Conservation (phyloP, 2,888 invertebrate species). For the Eumacrocentrus americanus region DNA sequence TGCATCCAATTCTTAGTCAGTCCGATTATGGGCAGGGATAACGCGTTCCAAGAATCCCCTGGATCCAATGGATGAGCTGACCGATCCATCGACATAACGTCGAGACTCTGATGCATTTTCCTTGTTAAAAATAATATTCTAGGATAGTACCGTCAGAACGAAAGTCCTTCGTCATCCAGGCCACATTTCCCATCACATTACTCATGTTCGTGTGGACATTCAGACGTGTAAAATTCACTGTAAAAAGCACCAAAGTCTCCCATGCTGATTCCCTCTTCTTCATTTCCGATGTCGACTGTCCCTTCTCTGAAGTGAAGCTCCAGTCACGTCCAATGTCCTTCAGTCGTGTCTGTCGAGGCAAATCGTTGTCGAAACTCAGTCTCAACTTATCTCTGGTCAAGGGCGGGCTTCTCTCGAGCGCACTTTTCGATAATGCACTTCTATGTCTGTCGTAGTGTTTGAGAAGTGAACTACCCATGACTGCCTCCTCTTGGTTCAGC, state of each 20-base stretch:
- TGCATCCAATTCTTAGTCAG: too few relatives aligned
- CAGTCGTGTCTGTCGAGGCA: constrained; percentile 62
- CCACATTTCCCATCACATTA: constrained; percentile 98
- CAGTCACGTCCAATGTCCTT: constrained; percentile 67
- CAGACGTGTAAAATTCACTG: constrained; percentile 92
- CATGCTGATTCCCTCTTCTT: constrained; percentile 77
- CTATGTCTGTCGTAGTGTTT: constrained; percentile 51
- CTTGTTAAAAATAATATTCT: too few relatives aligned
- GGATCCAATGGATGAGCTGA: too few relatives aligned
- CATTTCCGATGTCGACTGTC: constrained; percentile 67
- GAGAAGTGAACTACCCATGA: constrained; percentile 54
- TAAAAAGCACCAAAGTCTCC: constrained; percentile 96
- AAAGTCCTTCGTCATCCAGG: constrained; percentile 93
- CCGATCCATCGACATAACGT: too few relatives aligned
- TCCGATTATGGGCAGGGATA: too few relatives aligned
- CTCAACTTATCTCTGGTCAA: constrained; percentile 66
- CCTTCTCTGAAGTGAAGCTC: constrained; percentile 65
- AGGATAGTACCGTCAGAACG: constrained; percentile 89
- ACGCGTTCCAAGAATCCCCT: too few relatives aligned
- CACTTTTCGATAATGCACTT: constrained; percentile 49
- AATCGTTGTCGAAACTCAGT: constrained; percentile 65
- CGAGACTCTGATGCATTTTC: too few relatives aligned
- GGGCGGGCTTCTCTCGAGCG: constrained; percentile 55
- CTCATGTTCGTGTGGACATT: constrained; percentile 99
- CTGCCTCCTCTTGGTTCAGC: constrained; percentile 55